Percentiles rank a stretch among this genome's conserved stretches.
These are phyloP conservation scores for Galbula dea DNA, from an alignment of 2,113 vertebrate genomes.

Conservation along the genomic window DNA sequence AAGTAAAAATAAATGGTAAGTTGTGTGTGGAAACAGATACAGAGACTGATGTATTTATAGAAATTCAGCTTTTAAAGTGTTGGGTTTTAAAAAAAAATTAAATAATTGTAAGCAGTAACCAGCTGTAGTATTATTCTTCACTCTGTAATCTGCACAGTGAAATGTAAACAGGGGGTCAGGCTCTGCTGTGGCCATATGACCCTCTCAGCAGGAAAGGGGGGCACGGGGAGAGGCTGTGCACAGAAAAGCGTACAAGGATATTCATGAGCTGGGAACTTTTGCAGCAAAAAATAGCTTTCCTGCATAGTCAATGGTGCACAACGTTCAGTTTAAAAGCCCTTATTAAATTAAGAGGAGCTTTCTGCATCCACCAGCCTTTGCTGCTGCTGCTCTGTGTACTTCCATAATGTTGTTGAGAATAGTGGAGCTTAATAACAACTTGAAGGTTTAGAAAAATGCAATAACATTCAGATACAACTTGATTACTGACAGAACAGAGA, in stretches of 20 bases:
- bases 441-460: slow-evolving; percentile 65
- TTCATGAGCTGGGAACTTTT: slow-evolving; percentile 34
- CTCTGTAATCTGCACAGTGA: slow-evolving; percentile 49
- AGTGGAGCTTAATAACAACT: slow-evolving; percentile 49
- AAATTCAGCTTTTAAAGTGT: slow-evolving; percentile 32
- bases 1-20: background rate
- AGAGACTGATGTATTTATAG: background rate
- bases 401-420: slow-evolving; percentile 38
- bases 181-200: slow-evolving; percentile 35
- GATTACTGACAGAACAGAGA: slow-evolving; percentile 60
- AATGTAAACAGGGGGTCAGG: slow-evolving; percentile 37
- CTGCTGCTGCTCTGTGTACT: background rate
- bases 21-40: background rate
- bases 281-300: slow-evolving; percentile 45
- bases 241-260: background rate
- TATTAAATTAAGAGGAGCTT: slow-evolving; percentile 63
- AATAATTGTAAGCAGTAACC: slow-evolving; percentile 13
- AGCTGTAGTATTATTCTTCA: slow-evolving; percentile 15
- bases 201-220: slow-evolving; percentile 36
- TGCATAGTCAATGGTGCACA: slow-evolving; percentile 60
- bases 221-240: slow-evolving; percentile 22
- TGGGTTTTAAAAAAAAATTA: background rate
- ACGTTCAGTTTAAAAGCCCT: slow-evolving; percentile 38
- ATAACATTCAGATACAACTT: slow-evolving; percentile 61
- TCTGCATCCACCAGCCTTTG: slow-evolving; percentile 1